Base-by-base conservation (phyloP, 92 coral and sea anemone species). In the Plumapathes pennacea region DNA sequence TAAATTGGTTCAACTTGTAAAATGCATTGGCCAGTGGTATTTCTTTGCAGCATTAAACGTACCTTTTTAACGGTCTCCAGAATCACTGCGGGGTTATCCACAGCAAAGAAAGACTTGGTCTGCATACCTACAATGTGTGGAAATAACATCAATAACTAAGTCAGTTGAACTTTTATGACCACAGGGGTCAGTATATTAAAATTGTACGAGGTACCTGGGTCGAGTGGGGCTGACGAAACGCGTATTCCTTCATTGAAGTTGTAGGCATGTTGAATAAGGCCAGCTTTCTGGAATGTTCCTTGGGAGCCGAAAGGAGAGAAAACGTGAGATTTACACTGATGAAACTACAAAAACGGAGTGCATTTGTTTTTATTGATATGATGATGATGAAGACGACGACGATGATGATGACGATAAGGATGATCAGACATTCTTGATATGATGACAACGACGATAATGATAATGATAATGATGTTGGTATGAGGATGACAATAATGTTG, bases 11-110 rank as follows among this genome's bases (percentile, higher is more conserved):
- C n/a, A n/a, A n/a, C n/a, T n/a, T n/a, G n/a, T n/a, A n/a, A n/a
- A n/a, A n/a, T n/a, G n/a, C n/a, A n/a, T n/a, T n/a, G n/a, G n/a
- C n/a, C n/a, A n/a, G n/a, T n/a, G n/a, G n/a, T n/a, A n/a, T n/a
- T n/a, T n/a, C n/a, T n/a, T n/a, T n/a, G n/a, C n/a, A n/a, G 15
- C 21, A 1, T n/a, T 17, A 9, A 26, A 56, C 86, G 19, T 20
- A 94, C 99, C 84, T 74, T 94, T 64, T 94, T 94, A 0, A 94
- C 90, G 14, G 99, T 88, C 47, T 94, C 99, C 48, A 94, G 69
- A 26, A 94, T 80, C 32, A 94, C 89, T 27, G 96, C 96, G 12
- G 84, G 79, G 42, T 81, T 81, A 27, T 76, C 66, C 20, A 88
- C 84, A 56, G 58, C 60, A 60, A 94, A 94, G 79, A 84, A 94